Conservation (phyloP, 2,113 vertebrate genomes). For the Haplochromis burtoni region DNA sequence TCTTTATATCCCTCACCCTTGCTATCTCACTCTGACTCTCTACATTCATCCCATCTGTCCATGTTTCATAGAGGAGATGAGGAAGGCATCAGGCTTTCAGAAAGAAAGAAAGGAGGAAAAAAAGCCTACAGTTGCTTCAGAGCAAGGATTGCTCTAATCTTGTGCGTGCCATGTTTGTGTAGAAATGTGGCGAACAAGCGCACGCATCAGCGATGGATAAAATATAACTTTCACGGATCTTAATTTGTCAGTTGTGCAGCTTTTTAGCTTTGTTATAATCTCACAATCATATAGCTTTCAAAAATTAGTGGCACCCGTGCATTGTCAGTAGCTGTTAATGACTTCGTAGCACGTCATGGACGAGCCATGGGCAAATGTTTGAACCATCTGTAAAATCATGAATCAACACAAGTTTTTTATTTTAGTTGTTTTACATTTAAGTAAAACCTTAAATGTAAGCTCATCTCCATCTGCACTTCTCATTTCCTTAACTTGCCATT, state of each 20-base stretch:
- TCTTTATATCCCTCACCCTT: slow-evolving; percentile 28
- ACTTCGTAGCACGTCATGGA: neutral
- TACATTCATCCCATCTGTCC: slow-evolving; percentile 53
- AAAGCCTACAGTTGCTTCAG: neutral
- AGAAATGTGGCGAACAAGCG: neutral
- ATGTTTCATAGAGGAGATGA: slow-evolving; percentile 37
- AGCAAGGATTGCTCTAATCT: slow-evolving; percentile 12
- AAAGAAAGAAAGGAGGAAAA: neutral
- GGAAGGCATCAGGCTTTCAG: slow-evolving; percentile 11
- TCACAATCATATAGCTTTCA: neutral
- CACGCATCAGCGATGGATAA: neutral
- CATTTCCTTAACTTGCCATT: slow-evolving; percentile 31
- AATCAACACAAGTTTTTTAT: neutral
- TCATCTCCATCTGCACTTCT: slow-evolving; percentile 5
- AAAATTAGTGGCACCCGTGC: neutral
- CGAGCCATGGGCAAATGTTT: neutral
- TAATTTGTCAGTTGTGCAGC: neutral
- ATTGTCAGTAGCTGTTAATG: neutral
- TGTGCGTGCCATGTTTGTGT: neutral
- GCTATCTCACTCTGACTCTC: slow-evolving; percentile 22
- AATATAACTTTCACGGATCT: neutral
- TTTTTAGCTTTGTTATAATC: neutral
- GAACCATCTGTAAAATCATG: neutral
- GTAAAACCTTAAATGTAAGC: neutral
- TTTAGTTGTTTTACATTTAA: neutral